These are phyloP conservation scores for Ptiloglossa arizonensis DNA, from an alignment of 1,140 invertebrate species.

Conservation along the genomic window DNA sequence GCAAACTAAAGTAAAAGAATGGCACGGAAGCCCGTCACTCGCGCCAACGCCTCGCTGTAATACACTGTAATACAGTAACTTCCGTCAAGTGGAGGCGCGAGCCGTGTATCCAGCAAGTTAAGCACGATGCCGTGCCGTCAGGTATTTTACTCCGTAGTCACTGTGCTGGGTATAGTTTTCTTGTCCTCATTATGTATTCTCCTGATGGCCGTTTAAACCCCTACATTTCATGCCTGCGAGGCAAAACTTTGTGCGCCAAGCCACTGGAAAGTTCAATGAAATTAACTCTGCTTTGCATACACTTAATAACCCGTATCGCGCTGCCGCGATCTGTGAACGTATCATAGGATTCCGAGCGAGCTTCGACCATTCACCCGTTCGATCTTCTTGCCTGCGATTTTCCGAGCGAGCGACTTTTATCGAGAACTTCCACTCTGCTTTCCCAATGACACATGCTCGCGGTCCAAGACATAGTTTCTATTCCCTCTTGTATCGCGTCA, in stretches of 20 bases:
- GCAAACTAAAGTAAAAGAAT: background rate
- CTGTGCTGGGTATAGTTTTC: slow-evolving; percentile 56
- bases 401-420: slow-evolving; percentile 23
- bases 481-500: too few relatives aligned
- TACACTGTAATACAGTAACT: slow-evolving; percentile 16
- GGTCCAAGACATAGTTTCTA: too few relatives aligned
- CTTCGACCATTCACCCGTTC: background rate
- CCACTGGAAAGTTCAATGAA: slow-evolving; percentile 75
- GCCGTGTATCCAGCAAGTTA: slow-evolving; percentile 31
- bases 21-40: slow-evolving; percentile 21
- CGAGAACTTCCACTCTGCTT: background rate
- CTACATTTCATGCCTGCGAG: slow-evolving; percentile 66
- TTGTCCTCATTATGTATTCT: slow-evolving; percentile 74
- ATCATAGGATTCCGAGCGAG: slow-evolving; percentile 18
- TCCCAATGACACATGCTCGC: background rate
- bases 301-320: slow-evolving; percentile 72
- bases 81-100: slow-evolving; percentile 10
- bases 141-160: slow-evolving; percentile 57
- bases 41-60: slow-evolving; percentile 2
- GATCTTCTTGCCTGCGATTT: slow-evolving; percentile 22
- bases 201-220: slow-evolving; percentile 63
- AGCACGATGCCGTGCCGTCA: slow-evolving; percentile 44
- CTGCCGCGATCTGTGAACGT: slow-evolving; percentile 49
- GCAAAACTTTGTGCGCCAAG: slow-evolving; percentile 68
- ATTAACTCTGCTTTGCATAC: slow-evolving; percentile 77